A percentile compares a stretch with the other conserved stretches of the same genome.
Evolutionary conservation across 2,888 invertebrate genomes (phyloP).

Genomic region (Dryocosmus kuriphilus): DNA sequence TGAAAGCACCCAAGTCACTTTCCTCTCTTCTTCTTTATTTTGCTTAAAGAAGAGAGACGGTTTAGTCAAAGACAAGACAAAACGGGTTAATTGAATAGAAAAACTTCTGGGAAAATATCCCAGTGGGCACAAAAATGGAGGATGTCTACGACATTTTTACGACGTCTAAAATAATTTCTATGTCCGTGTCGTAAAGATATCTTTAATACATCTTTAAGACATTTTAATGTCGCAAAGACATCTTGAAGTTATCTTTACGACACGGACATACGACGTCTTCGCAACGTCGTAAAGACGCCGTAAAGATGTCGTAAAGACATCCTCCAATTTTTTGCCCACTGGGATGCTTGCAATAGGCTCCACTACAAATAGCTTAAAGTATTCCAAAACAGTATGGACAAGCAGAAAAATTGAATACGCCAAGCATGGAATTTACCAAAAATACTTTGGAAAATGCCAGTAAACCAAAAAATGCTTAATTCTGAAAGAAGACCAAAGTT

Average conservation of each 20-base stretch:
- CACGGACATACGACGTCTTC: no score
- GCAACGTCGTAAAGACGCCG: no score
- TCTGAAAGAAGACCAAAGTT: neutral
- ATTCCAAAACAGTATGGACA: neutral
- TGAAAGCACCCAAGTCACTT: neutral
- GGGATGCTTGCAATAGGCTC: neutral
- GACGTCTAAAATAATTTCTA: no score
- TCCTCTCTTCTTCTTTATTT: constrained; percentile 23
- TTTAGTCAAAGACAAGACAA: neutral
- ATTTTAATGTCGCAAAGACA: no score
- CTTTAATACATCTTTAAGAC: no score
- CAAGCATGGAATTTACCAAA: neutral
- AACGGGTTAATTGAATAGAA: neutral
- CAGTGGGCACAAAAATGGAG: no score
- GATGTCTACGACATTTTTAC: no score
- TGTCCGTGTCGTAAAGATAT: no score
- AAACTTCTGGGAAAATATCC: neutral
- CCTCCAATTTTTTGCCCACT: no score
- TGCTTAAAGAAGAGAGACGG: constrained; percentile 10
- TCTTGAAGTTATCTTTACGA: no score
- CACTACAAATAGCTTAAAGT: neutral
- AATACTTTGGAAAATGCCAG: neutral
- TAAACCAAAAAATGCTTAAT: constrained; percentile 25
- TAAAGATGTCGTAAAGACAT: no score
- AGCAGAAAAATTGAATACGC: neutral